Evolutionary conservation across 2,113 vertebrate species (phyloP), one percentile per base, ranked within the genome.

Genomic region (Limanda limanda): DNA sequence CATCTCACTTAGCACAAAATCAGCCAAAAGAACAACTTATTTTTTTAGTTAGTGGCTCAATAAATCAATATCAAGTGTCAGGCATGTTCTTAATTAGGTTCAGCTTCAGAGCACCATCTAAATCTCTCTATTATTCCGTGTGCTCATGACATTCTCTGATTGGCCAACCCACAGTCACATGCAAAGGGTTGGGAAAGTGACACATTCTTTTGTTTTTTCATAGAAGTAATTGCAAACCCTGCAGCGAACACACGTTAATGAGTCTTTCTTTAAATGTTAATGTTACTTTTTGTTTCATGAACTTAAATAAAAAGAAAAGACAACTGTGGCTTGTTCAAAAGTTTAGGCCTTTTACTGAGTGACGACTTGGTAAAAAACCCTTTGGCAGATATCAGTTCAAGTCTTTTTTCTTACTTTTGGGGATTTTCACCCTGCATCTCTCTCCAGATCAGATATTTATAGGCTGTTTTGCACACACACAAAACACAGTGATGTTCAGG

Each of bases 1-100:
- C 71, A 83, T 81, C 82, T 78, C n/a, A 62, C 68, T 86, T 74
- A 71, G 75, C 79, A 72, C 69, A 51, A 76, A 83, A 78, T 21
- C 25, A 77, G 55, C 67, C 63, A 78, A 70, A 25, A 81, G 68
- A 78, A 54, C 6, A 72, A 79, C 79, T 23, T 78, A 60, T 76
- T 81, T 55, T 81, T 74, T 59, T 56, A 47, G 42, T 76, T 71
- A 86, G 58, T 82, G 66, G 64, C 59, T 57, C 66, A 24, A 78
- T 86, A 88, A 91, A 91, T 88, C 74, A 68, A 54, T 61, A 80
- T 83, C 76, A 64, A 79, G 54, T 87, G 72, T 81, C 57, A 65
- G 67, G 68, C 74, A 69, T 61, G 82, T 85, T 85, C 74, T 72
- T 76, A 80, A 76, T 88, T 90, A 78, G 69, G 59, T 68, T 79